A percentile compares a stretch with the other conserved stretches of the same genome.
Conservation (phyloP, 1,140 invertebrate genomes). For the Mamestra configurata region DNA sequence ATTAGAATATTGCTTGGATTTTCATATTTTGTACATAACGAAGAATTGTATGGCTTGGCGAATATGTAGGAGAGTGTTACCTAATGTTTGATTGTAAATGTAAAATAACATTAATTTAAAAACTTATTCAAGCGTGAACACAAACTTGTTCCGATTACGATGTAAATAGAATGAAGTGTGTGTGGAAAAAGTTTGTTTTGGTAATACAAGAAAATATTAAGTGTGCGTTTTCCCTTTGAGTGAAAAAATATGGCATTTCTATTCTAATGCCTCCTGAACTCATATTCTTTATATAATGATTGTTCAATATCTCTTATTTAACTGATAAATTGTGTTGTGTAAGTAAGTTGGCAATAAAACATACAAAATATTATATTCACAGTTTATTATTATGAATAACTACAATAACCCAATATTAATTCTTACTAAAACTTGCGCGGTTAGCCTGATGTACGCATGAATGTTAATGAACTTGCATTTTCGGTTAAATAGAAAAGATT, state of each 20-base stretch:
- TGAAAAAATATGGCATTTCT: not conserved
- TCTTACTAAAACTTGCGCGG: constrained; percentile 37
- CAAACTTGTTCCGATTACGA: not conserved
- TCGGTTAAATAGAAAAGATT: constrained; percentile 18
- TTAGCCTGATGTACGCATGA: not conserved
- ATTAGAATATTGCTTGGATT: no score
- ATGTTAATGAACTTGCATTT: constrained; percentile 2
- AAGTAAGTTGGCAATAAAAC: constrained; percentile 39
- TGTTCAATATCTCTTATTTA: constrained; percentile 8
- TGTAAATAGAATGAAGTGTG: not conserved
- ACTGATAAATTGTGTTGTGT: constrained; percentile 22
- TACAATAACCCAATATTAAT: constrained; percentile 42
- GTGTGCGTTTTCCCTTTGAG: no score
- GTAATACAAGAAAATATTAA: not conserved
- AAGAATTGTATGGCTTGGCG: no score
- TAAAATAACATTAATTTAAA: not conserved
- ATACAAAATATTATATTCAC: constrained; percentile 16
- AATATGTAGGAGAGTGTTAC: not conserved
- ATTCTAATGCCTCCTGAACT: not conserved
- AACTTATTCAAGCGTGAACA: not conserved
- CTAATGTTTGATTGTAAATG: not conserved
- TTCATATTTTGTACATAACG: not conserved
- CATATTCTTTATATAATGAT: no score
- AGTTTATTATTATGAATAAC: constrained; percentile 39
- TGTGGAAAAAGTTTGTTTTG: not conserved